phyloP scores from a whole-genome alignment of 2,797 vertebrate species.

The Argyrosomus regius region DNA sequence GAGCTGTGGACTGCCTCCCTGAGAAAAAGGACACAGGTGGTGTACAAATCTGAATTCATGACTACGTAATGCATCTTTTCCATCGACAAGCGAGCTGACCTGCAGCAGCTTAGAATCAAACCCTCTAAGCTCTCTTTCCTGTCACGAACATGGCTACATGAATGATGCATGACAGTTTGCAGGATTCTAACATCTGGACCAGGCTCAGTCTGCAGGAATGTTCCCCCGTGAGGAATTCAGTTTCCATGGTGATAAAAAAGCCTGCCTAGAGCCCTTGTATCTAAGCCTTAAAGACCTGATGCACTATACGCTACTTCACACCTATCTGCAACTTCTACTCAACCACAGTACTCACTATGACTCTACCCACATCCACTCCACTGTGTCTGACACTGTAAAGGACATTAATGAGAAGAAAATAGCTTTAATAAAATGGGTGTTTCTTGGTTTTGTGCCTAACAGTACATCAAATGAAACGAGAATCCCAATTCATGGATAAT shows the following conservation, averaged over 20 bases:
- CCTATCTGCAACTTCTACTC: constrained; percentile 43
- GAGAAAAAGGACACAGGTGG: background rate
- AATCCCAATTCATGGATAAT: background rate
- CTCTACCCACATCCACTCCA: background rate
- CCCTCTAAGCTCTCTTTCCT: constrained; percentile 18
- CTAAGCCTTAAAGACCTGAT: constrained; percentile 56
- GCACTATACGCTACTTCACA: constrained; percentile 46
- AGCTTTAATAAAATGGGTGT: constrained; percentile 59
- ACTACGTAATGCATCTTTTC: constrained; percentile 19
- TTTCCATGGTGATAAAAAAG: constrained; percentile 81
- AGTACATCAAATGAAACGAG: background rate
- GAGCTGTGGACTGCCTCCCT: constrained; percentile 1
- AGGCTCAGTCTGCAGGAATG: constrained; percentile 49
- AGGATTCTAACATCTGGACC: constrained; percentile 71
- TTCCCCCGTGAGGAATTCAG: constrained; percentile 54
- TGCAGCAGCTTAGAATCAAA: constrained; percentile 13
- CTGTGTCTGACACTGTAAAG: constrained; percentile 35
- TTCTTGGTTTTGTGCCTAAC: constrained; percentile 32
- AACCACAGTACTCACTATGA: constrained; percentile 16
- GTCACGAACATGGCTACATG: constrained; percentile 38
- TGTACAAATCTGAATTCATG: constrained; percentile 30
- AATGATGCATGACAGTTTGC: constrained; percentile 51
- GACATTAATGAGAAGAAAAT: constrained; percentile 24
- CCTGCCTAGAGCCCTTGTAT: constrained; percentile 52
- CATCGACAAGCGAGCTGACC: constrained; percentile 13